Conservation (phyloP, 92 coral and sea anemone genomes). For the Parazoanthus swiftii region DNA sequence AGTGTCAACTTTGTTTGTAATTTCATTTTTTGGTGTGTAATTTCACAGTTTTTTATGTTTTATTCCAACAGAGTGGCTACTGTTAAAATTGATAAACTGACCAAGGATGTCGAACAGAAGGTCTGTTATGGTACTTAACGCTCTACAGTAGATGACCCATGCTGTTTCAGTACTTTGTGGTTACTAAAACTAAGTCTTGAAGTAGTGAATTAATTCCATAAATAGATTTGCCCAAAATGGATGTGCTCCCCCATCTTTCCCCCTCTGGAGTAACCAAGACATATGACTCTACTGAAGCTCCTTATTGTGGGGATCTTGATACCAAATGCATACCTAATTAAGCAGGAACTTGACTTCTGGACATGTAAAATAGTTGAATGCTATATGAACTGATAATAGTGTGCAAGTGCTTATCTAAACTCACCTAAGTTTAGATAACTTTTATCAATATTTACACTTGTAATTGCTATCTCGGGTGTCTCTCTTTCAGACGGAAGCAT, state of each 20-base stretch:
- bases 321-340: too few relatives aligned
- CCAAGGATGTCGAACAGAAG: constrained; percentile 90
- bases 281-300: too few relatives aligned
- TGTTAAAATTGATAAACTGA: constrained; percentile 83
- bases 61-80: constrained; percentile 58
- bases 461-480: background rate
- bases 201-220: too few relatives aligned
- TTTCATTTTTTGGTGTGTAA: background rate
- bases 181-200: too few relatives aligned
- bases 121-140: constrained; percentile 39
- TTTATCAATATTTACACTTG: background rate
- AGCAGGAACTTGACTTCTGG: too few relatives aligned
- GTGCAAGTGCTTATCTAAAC: too few relatives aligned
- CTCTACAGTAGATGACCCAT: background rate
- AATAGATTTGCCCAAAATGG: too few relatives aligned
- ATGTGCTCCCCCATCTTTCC: too few relatives aligned
- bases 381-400: too few relatives aligned
- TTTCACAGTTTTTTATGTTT: background rate
- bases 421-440: background rate
- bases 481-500: constrained; percentile 79
- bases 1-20: background rate
- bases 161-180: background rate
- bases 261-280: background rate
- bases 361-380: too few relatives aligned
- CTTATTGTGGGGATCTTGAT: too few relatives aligned